These are phyloP conservation scores for Trichosurus vulpecula DNA, from an alignment of 2,797 vertebrate species.

Conservation along the genomic window DNA sequence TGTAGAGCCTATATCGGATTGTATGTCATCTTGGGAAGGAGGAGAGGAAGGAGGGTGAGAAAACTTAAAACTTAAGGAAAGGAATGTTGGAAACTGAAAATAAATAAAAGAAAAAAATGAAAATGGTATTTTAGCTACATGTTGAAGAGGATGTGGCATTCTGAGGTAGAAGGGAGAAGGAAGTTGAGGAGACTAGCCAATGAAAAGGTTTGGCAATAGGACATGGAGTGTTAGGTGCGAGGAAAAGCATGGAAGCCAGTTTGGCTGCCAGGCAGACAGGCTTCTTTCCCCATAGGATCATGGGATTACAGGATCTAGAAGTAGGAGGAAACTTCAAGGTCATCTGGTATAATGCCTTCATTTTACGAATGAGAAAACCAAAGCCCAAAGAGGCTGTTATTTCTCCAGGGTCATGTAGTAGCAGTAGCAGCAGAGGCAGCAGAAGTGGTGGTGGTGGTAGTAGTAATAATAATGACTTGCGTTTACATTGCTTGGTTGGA, in stretches of 20 bases:
- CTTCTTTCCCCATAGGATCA: neutral
- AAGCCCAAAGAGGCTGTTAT: neutral
- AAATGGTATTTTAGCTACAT: neutral
- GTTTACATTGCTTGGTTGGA: neutral
- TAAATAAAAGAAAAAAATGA: no score
- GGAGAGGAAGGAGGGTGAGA: no score
- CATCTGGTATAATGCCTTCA: neutral
- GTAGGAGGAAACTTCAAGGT: neutral
- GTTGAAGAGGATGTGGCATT: neutral
- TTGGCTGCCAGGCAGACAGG: neutral
- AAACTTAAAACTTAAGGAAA: no score
- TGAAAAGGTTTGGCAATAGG: neutral
- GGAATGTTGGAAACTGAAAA: no score
- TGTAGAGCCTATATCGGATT: no score
- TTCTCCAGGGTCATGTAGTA: neutral
- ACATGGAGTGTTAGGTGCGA: neutral
- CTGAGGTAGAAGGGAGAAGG: neutral
- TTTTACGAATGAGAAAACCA: neutral
- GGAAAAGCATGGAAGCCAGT: neutral
- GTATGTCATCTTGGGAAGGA: no score
- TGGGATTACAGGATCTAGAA: neutral
- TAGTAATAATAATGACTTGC: no score
- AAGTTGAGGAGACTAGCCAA: neutral
- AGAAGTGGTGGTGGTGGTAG: neutral
- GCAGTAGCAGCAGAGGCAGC: neutral